Evolutionary conservation across 2,888 invertebrate species (phyloP).

Genomic region (Drosophila histrio): DNA sequence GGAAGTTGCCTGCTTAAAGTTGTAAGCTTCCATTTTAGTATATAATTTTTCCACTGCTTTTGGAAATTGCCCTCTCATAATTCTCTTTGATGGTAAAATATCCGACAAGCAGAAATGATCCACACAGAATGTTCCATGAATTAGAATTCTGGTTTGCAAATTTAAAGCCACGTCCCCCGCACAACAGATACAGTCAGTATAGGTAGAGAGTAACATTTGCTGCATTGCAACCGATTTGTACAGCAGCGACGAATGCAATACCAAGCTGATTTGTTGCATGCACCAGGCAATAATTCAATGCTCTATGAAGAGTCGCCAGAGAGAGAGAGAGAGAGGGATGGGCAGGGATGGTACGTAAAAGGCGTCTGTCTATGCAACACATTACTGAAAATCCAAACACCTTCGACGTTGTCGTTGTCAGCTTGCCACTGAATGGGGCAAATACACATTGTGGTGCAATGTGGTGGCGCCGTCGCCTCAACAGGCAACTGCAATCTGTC

Average conservation of each 20-base stretch:
- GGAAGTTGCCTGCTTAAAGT: too few relatives aligned
- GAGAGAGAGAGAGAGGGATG: background rate
- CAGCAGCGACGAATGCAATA: conserved; percentile 36
- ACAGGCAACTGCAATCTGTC: conserved; percentile 75
- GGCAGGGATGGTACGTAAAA: conserved; percentile 1
- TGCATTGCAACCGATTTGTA: conserved; percentile 55
- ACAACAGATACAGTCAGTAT: background rate
- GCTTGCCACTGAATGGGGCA: conserved; percentile 33
- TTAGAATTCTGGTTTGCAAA: background rate
- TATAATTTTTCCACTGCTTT: background rate
- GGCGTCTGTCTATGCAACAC: conserved; percentile 38
- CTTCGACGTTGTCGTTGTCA: conserved; percentile 64
- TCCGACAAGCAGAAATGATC: background rate
- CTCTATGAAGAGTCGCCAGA: conserved; percentile 43
- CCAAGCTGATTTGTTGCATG: conserved; percentile 69
- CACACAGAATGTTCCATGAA: background rate
- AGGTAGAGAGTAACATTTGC: conserved; percentile 16
- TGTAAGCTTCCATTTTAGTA: too few relatives aligned
- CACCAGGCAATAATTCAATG: conserved; percentile 78
- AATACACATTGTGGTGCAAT: conserved; percentile 3
- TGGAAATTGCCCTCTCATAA: background rate
- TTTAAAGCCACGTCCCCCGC: background rate
- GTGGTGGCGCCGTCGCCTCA: conserved; percentile 50
- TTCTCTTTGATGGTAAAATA: background rate
- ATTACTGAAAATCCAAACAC: conserved; percentile 73